A percentile compares a stretch with the other conserved stretches of the same genome.
These are phyloP conservation scores for Leptodactylus fallax DNA, from an alignment of 2,797 vertebrate species.

Conservation along the genomic window DNA sequence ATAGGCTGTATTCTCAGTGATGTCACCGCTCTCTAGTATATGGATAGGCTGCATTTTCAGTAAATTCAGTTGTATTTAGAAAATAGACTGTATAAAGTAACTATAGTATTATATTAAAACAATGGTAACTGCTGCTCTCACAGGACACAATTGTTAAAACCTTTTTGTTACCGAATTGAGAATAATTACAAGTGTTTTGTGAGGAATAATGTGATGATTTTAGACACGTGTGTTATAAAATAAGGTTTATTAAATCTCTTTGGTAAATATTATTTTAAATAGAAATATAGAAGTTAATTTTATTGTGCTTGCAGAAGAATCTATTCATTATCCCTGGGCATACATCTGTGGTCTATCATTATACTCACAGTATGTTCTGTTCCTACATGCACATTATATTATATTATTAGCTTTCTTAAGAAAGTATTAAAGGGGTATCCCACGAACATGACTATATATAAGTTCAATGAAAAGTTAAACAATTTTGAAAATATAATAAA, in stretches of 20 bases:
- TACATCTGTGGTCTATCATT: constrained; percentile 8
- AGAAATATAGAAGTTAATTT: neutral
- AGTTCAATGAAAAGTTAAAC: too few relatives aligned
- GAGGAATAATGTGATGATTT: constrained; percentile 35
- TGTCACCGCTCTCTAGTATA: neutral
- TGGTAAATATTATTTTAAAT: constrained; percentile 39
- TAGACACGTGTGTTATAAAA: constrained; percentile 24
- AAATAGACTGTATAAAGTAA: neutral
- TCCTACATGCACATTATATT: constrained; percentile 26
- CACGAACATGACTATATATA: too few relatives aligned
- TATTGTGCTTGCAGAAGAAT: constrained; percentile 30
- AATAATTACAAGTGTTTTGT: constrained; percentile 29
- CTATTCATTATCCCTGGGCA: constrained; percentile 43
- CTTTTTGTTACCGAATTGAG: constrained; percentile 17
- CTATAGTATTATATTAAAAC: neutral
- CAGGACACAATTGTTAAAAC: neutral
- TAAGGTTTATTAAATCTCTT: neutral
- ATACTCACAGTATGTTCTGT: constrained; percentile 21
- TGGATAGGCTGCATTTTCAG: neutral
- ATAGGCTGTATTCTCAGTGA: neutral
- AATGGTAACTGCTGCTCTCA: neutral
- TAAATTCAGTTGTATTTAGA: neutral
- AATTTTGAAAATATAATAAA: too few relatives aligned
- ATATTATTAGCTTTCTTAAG: too few relatives aligned
- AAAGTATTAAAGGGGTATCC: neutral